Conservation (phyloP, 1,140 invertebrate species). For the Aphaenogaster floridana region DNA sequence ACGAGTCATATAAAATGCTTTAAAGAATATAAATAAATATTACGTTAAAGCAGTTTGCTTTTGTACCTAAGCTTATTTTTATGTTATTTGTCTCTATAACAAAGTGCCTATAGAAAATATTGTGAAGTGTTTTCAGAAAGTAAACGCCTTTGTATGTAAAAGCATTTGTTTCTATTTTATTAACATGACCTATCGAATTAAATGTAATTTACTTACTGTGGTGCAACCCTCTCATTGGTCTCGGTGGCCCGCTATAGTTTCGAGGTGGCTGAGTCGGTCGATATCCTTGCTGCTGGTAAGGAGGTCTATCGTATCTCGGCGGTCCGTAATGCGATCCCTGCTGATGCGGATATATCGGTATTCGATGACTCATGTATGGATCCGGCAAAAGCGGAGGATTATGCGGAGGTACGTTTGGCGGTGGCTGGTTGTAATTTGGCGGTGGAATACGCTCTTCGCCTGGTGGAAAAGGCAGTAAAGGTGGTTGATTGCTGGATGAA, state of each 20-base stretch:
- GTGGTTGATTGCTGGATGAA: slow-evolving; percentile 78
- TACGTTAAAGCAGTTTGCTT: background rate
- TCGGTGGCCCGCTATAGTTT: slow-evolving; percentile 83
- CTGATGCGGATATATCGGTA: slow-evolving; percentile 85
- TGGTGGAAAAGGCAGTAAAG: slow-evolving; percentile 84
- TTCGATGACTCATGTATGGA: slow-evolving; percentile 84
- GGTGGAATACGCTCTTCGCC: slow-evolving; percentile 84
- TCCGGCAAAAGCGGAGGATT: slow-evolving; percentile 83
- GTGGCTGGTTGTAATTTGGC: slow-evolving; percentile 83
- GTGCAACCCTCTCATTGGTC: slow-evolving; percentile 85
- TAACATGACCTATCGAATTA: background rate
- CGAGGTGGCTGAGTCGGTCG: slow-evolving; percentile 82
- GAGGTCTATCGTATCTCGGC: slow-evolving; percentile 83
- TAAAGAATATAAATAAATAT: background rate
- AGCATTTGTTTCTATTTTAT: background rate
- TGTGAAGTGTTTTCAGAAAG: background rate
- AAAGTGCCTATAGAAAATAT: background rate
- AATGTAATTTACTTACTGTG: slow-evolving; percentile 78
- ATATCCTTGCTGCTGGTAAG: slow-evolving; percentile 82
- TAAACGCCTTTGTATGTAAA: background rate
- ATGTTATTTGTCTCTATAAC: background rate
- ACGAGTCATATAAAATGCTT: background rate
- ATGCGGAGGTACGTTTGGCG: slow-evolving; percentile 81
- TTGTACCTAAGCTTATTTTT: no score
- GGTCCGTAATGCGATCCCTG: slow-evolving; percentile 85